Base-by-base conservation (phyloP, 2,113 vertebrate genomes). In the Romanogobio albipinnatus region DNA sequence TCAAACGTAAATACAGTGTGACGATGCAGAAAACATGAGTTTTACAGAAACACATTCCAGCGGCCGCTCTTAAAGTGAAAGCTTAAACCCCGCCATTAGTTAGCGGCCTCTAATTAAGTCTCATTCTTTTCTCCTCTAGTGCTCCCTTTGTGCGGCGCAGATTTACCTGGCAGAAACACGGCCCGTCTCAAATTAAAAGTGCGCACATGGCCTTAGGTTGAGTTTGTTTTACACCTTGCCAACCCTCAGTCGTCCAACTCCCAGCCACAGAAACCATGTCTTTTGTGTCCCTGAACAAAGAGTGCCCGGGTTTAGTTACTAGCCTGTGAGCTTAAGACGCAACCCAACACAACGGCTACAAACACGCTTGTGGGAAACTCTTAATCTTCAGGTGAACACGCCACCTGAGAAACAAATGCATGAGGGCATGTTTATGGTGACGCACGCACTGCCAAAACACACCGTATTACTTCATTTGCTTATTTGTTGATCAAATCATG, bases 201-300 rank as follows among this genome's bases (percentile, higher is more conserved):
- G 93, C 93, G 92, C 93, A 90, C 90, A 91, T 75, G 59, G 82
- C 91, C 90, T 75, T 87, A 94, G 93, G 92, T 94, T 88, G 82
- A 90, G 88, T 91, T 90, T 45, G 90, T 89, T 94, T 92, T 91
- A 93, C 92, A 94, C 92, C 91, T 93, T 90, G 85, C 84, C 91
- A 91, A 91, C 5, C 26, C 58, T 61, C 81, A 61, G 24, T 26
- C 92, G 93, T 89, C 87, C 89, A 88, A 92, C 92, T 94, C 92
- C 92, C 92, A 93, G 24, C 91, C 91, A 90, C 91, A 86, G 88
- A 91, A 89, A 89, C 89, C 89, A 88, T 89, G 68, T 85, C 89
- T 90, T 94, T 95, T 94, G 93, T 95, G 89, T 86, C 89, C 85
- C 83, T 70, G 90, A 88, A 94, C 94, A 94, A 95, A 93, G 91